phyloP scores from a whole-genome alignment of 2,797 vertebrate species.

The Triplophysa bombifrons region DNA sequence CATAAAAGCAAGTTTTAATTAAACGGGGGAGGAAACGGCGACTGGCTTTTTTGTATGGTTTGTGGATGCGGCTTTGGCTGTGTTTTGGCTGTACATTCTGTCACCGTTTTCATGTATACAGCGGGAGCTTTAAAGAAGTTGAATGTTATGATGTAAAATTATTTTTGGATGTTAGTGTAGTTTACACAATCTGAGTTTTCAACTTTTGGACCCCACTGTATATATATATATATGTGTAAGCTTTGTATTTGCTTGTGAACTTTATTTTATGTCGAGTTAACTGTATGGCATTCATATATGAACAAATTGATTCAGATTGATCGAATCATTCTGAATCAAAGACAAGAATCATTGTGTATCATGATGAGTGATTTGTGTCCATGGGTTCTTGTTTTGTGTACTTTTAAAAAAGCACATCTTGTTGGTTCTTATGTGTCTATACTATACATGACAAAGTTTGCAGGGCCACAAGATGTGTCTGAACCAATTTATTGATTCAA shows the following conservation, averaged over 20 bases:
- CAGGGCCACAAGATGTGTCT: too few relatives aligned
- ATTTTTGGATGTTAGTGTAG: neutral
- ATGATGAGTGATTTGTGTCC: too few relatives aligned
- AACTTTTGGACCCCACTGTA: neutral
- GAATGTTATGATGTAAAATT: neutral
- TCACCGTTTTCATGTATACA: neutral
- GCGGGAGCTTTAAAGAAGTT: neutral
- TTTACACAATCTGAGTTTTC: neutral
- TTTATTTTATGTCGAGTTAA: neutral
- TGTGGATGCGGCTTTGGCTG: constrained; percentile 21
- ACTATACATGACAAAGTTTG: too few relatives aligned
- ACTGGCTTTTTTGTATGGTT: constrained; percentile 18
- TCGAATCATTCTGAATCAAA: too few relatives aligned
- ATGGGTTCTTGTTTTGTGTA: too few relatives aligned
- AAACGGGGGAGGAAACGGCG: constrained; percentile 26
- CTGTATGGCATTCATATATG: too few relatives aligned
- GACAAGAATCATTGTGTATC: too few relatives aligned
- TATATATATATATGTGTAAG: neutral
- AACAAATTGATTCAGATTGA: too few relatives aligned
- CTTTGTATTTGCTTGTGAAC: neutral
- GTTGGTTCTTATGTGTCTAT: too few relatives aligned
- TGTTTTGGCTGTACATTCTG: neutral
- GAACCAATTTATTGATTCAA: neutral
- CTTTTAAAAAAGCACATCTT: too few relatives aligned
- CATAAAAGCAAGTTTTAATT: constrained; percentile 67